Evolutionary conservation across 2,888 invertebrate species (phyloP).

Genomic region (Minunthozetes semirufus): DNA sequence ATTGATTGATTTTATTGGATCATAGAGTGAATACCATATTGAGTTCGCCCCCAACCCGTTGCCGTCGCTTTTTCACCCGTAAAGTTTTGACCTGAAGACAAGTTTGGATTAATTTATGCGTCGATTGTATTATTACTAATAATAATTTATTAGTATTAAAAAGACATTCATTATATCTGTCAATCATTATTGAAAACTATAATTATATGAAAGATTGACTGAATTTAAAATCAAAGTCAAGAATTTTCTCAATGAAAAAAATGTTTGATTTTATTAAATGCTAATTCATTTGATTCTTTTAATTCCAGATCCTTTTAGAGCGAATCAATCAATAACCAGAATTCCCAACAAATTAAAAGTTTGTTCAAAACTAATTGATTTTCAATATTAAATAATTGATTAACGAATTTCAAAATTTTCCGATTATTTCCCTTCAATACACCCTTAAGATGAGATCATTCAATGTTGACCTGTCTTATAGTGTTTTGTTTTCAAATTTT

Average conservation of each 20-base stretch:
- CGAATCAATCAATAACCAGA: neutral
- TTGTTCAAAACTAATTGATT: neutral
- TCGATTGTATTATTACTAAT: neutral
- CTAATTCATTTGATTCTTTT: too few species aligned
- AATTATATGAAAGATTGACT: neutral
- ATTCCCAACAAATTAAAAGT: neutral
- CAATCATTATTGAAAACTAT: neutral
- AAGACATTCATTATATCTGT: neutral
- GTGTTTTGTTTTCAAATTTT: too few species aligned
- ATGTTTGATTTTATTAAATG: too few species aligned
- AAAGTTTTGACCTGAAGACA: constrained; percentile 55
- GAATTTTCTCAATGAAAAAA: too few species aligned
- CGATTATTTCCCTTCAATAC: too few species aligned
- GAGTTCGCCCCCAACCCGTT: constrained; percentile 79
- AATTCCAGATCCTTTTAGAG: neutral
- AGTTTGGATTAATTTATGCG: neutral
- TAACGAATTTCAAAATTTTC: too few species aligned
- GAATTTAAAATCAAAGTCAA: neutral
- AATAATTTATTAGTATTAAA: neutral
- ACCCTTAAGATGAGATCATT: too few species aligned
- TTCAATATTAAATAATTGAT: neutral
- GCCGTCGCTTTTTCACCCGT: constrained; percentile 84
- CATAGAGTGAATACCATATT: constrained; percentile 47
- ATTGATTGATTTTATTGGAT: too few species aligned
- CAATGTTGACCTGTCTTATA: too few species aligned